Conservation (phyloP, 2,888 invertebrate genomes). For the Sipha maydis region DNA sequence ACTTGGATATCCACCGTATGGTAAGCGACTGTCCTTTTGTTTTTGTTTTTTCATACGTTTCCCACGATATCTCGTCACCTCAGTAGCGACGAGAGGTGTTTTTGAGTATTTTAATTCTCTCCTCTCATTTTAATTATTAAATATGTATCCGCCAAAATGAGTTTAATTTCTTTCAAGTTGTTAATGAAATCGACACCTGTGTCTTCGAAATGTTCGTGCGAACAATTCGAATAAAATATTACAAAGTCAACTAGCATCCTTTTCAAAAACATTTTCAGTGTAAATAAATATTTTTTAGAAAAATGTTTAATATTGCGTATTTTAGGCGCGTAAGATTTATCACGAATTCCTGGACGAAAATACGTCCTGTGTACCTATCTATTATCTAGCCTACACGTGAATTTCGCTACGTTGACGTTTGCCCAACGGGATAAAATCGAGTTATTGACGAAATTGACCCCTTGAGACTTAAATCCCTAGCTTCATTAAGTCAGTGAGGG, state of each 20-base stretch:
- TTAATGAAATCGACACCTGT: background rate
- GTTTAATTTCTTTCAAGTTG: background rate
- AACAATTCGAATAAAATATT: background rate
- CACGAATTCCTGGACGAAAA: too few relatives aligned
- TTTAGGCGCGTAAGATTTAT: conserved; percentile 8
- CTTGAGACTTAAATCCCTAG: conserved; percentile 45
- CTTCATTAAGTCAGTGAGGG: conserved; percentile 30
- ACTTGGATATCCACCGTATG: conserved; percentile 61
- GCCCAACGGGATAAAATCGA: conserved; percentile 39
- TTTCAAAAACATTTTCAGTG: background rate
- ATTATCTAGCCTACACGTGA: background rate
- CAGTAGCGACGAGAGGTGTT: too few relatives aligned
- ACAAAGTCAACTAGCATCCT: too few relatives aligned
- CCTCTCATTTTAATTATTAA: too few relatives aligned
- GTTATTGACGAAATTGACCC: conserved; percentile 46
- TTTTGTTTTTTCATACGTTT: background rate
- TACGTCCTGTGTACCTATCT: background rate
- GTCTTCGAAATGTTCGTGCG: background rate
- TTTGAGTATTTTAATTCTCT: too few relatives aligned
- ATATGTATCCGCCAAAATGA: too few relatives aligned
- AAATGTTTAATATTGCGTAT: background rate
- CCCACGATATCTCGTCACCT: background rate
- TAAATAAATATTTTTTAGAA: background rate
- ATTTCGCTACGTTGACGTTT: conserved; percentile 15
- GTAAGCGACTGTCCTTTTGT: background rate